A percentile compares a stretch with the other conserved stretches of the same genome.
These are phyloP conservation scores for Callocephalon fimbriatum DNA, from an alignment of 2,113 vertebrate species.

Conservation along the genomic window DNA sequence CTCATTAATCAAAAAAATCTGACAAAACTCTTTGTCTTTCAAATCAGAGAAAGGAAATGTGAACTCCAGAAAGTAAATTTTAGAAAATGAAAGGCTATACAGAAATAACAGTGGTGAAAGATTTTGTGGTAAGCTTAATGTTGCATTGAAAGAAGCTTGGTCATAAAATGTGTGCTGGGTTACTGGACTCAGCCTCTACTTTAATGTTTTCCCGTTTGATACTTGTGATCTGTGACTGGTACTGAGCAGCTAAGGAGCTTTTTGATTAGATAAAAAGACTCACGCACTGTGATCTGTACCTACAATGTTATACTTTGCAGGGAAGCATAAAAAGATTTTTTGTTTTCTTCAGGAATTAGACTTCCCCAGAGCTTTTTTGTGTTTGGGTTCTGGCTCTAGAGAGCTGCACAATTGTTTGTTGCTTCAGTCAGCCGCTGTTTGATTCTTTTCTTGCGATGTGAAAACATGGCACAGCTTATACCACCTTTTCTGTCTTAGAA, in stretches of 20 bases:
- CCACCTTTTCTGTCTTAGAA: neutral
- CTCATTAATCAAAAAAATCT: neutral
- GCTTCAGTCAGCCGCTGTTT: neutral
- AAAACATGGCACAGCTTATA: neutral
- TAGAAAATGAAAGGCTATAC: neutral
- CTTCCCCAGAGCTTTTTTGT: neutral
- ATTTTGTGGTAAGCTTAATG: constrained; percentile 1
- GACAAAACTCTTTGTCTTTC: neutral
- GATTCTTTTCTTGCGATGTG: neutral
- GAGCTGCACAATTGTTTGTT: neutral
- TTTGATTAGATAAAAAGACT: constrained; percentile 1
- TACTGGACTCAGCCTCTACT: neutral
- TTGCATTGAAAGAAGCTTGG: neutral
- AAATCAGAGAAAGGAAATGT: neutral
- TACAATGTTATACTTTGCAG: neutral
- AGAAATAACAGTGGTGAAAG: neutral
- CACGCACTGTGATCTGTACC: neutral
- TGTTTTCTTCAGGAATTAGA: neutral
- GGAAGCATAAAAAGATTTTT: neutral
- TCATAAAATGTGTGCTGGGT: neutral
- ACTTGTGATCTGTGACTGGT: constrained; percentile 10
- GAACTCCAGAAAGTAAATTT: neutral
- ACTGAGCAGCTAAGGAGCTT: neutral
- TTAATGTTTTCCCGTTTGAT: constrained; percentile 20
- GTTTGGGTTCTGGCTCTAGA: neutral